Percentiles rank a stretch among this genome's conserved stretches.
Evolutionary conservation across 1,140 invertebrate species (phyloP).

Genomic region (Calephelis virginiensis): DNA sequence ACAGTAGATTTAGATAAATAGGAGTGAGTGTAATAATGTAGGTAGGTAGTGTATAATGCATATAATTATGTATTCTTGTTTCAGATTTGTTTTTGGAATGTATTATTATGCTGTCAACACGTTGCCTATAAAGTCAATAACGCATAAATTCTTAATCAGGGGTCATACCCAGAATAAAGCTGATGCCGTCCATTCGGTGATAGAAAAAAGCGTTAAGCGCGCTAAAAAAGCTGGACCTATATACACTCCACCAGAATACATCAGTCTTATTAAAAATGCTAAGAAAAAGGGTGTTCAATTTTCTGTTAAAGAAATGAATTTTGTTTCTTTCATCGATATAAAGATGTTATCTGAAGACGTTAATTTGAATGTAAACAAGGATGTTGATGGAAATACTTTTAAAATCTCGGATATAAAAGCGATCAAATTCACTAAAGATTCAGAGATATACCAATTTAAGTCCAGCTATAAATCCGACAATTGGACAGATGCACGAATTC

Average conservation of each 20-base stretch:
- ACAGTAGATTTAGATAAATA: too few relatives aligned
- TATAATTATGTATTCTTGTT: too few relatives aligned
- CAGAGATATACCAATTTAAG: background rate
- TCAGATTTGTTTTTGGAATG: slow-evolving; percentile 2
- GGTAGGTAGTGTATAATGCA: too few relatives aligned
- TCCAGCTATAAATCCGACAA: background rate
- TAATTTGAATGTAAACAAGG: slow-evolving; percentile 13
- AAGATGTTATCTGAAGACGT: slow-evolving; percentile 14
- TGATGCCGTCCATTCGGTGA: background rate
- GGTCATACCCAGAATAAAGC: slow-evolving; percentile 3
- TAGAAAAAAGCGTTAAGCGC: background rate
- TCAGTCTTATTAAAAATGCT: slow-evolving; percentile 8
- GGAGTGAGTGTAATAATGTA: too few relatives aligned
- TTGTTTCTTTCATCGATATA: slow-evolving; percentile 8
- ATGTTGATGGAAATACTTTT: slow-evolving; percentile 1
- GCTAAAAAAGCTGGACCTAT: slow-evolving; percentile 1
- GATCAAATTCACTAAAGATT: slow-evolving; percentile 6
- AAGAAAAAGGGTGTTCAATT: background rate
- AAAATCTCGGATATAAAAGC: slow-evolving; percentile 4
- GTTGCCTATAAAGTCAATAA: background rate
- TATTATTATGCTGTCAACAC: slow-evolving; percentile 7
- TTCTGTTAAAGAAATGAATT: slow-evolving; percentile 11
- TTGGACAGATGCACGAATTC: background rate
- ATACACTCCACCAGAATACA: background rate
- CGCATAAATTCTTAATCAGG: background rate